Base-by-base conservation (phyloP, 2,113 vertebrate genomes). In the Poecile atricapillus region DNA sequence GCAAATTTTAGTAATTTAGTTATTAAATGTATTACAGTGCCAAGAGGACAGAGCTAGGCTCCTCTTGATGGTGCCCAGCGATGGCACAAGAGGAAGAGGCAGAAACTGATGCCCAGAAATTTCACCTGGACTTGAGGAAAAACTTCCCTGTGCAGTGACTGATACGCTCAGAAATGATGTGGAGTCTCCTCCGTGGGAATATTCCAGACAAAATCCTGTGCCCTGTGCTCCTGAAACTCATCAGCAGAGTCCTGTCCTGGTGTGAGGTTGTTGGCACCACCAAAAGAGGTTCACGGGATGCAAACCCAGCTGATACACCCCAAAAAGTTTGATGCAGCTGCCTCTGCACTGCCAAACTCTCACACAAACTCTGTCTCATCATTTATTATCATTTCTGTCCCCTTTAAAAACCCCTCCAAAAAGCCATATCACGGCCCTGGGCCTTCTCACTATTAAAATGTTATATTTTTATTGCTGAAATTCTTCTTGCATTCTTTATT, bases 241-340 rank as follows among this genome's bases (percentile, higher is more conserved):
- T 6, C 71, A 64, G 37, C 69, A 24, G 35, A 63, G 64, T 1
- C 7, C 5, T 20, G 43, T 25, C n/a, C 43, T 73, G 56, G 0
- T 2, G 2, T 11, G 37, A 39, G 11, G 7, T 13, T 43, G 63
- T 39, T 74, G 69, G 23, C 82, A 64, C 19, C 59, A 19, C 50
- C 69, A 49, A 23, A 5, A 41, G 5, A 0, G 0, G 3, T 5
- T 50, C 69, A 5, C 0, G 0, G 71, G 39, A 24, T 59, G n/a
- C 49, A 69, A 44, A 64, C 15, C 21, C 0, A 0, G 31, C 3
- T 47, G 31, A 6, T 49, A 5, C 0, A 1, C 17, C 28, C 31
- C 7, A 1, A 30, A 52, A 56, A 19, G 7, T 47, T 49, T 0
- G 0, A 2, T 25, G 53, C 27, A 30, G 63, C 58, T 56, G 47